Evolutionary conservation across 1,140 invertebrate genomes (phyloP), one percentile per base, ranked within the genome.

Genomic region (Acarapis woodi): DNA sequence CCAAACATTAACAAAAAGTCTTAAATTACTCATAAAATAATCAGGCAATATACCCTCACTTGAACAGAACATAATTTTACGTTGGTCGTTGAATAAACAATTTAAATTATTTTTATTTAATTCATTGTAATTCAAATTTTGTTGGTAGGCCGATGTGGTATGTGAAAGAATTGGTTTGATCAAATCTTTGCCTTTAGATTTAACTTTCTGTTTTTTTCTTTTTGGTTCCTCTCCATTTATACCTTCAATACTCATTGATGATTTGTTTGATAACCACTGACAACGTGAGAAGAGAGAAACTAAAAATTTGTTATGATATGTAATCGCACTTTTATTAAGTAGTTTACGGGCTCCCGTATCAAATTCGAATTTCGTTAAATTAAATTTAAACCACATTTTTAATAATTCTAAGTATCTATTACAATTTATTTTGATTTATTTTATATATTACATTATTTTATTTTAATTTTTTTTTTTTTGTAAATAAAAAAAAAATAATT

Each of bases 1-100:
- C 74, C 73, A 79, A 15, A 73, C 71, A 29, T 70, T 68, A 4
- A 79, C 60, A 55, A 77, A 62, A 42, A 79, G 63, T 40, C 75
- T 60, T 0, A 73, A 73, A 38, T 73, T 61, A 2, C 78, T 66
- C 44, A 76, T 64, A 1, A 70, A 70, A 30, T 66, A 61, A 52
- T 77, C 74, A 4, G 74, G 73, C 25, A 79, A 49, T 38, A 71
- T 66, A 30, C 49, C 38, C 24, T 58, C 55, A 18, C 54, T 39
- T 1, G 49, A 46, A 39, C 49, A 45, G 30, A 46, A 40, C 38
- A 30, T 15, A 38, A 49, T 15, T 26, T 35, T 34, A 2, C n/a
- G 22, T 15, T 24, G 16, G 2, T 24, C 14, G 16, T 14, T 8
- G 6, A 9, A n/a, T 15, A n/a, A 12, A 16, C 19, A 21, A 8